Evolutionary conservation across 2,888 invertebrate genomes (phyloP), one percentile per base, ranked within the genome.

Genomic region (Apamea epomidion): DNA sequence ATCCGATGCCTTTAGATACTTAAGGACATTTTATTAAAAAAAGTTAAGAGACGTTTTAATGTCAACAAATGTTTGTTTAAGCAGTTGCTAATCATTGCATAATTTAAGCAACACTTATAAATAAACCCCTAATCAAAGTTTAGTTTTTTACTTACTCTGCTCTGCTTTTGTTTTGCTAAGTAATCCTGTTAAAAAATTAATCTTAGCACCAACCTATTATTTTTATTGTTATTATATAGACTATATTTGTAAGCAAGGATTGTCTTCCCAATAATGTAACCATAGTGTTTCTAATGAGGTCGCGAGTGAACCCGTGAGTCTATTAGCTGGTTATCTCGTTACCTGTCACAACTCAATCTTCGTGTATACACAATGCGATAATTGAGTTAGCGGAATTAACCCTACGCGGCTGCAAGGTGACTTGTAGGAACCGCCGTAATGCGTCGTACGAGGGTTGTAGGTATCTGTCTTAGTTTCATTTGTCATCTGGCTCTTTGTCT

Each of bases 281-380:
- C 62, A 42, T n/a, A 69, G 16, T 62, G 32, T 86, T 84, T 77
- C 87, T 91, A 90, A 92, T 93, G 89, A 91, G 89, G 87, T 89
- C 89, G 86, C 90, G 87, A 83, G 82, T 72, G 78, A 85, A 83
- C 74, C 78, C 74, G 83, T 78, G 87, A 89, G 89, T 91, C 89
- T 91, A 92, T 92, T 91, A 92, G 90, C 87, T 90, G 91, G 92
- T 92, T 93, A 92, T 91, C 92, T 93, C 87, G 90, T 92, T 91
- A 92, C 91, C 91, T 92, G 93, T 91, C 91, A 93, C 92, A 83
- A 86, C 85, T 87, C 86, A 91, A 91, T 90, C 90, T 86, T 86
- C 70, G 74, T 86, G 88, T 81, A 91, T 91, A 92, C 91, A 92
- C 91, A 91, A 82, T 83, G 87, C 76, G 82, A 86, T 92, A 92